Evolutionary conservation across 2,113 vertebrate genomes (phyloP), one percentile per base, ranked within the genome.

Genomic region (Tauraco erythrolophus): DNA sequence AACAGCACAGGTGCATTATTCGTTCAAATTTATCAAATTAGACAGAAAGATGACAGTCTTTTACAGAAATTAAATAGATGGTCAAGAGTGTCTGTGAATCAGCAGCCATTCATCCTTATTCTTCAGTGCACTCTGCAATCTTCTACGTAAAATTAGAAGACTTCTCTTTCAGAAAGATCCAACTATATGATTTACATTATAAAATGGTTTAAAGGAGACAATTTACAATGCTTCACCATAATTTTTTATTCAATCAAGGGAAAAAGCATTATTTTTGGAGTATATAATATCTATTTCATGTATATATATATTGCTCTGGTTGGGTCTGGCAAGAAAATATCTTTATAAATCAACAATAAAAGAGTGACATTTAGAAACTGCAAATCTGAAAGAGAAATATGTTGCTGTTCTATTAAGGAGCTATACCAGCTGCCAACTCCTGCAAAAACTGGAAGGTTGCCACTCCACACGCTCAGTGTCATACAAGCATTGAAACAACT

Each of bases 281-380:
- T 81, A 43, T 57, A 60, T 83, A 21, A 21, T 75, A 84, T 66
- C 76, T 85, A 4, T 88, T 90, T 94, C 28, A 37, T 84, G 37
- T 72, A 74, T 74, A 77, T 71, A 27, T 43, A 43, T 91, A 75
- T 71, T 90, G 53, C 51, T 94, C 43, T 69, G 84, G 39, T 91
- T 81, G 41, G 24, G 51, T 87, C 66, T 91, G 71, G 51, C 7
- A 11, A 94, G 58, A 79, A 92, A 94, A 88, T 31, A 39, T 54
- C 19, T 88, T 30, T 70, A 64, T 95, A 95, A 97, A 97, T 92
- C 96, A 92, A 68, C 79, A 95, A 43, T 76, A 72, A 69, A 90
- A 64, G 31, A 88, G 16, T 94, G 95, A 89, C 95, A 95, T 97
- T 96, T 95, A 94, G 84, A 95, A 93, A 91, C 72, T 64, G 72